A percentile compares a stretch with the other conserved stretches of the same genome.
Evolutionary conservation across 2,888 invertebrate genomes (phyloP).

Genomic region (Andricus curvator): DNA sequence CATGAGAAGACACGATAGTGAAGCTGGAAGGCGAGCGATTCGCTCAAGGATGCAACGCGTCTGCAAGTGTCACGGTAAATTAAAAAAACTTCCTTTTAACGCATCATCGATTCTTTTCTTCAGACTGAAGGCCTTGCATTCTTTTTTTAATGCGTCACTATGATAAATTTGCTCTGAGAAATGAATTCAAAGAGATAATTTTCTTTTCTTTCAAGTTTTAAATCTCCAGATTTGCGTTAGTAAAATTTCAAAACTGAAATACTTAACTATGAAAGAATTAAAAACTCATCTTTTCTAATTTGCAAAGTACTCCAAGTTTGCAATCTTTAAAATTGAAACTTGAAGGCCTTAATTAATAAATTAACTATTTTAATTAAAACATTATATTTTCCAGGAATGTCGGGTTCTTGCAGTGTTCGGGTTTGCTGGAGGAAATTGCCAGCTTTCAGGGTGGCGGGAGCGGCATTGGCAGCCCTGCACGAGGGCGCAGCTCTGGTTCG

Average conservation of each 20-base stretch:
- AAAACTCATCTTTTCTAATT: too few species aligned
- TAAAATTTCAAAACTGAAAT: too few species aligned
- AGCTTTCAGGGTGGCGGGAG: constrained; percentile 87
- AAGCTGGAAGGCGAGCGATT: constrained; percentile 91
- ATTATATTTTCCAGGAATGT: constrained; percentile 80
- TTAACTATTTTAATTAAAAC: neutral
- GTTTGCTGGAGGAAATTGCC: constrained; percentile 94
- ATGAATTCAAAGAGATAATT: neutral
- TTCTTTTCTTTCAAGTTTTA: too few species aligned
- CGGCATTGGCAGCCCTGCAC: constrained; percentile 88
- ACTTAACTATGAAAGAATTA: too few species aligned
- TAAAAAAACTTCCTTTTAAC: constrained; percentile 10
- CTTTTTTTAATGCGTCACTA: neutral
- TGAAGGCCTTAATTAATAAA: neutral
- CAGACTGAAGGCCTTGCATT: neutral
- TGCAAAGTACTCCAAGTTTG: too few species aligned
- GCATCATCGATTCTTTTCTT: neutral
- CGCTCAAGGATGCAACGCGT: constrained; percentile 90
- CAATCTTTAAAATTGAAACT: too few species aligned
- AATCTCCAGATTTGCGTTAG: too few species aligned
- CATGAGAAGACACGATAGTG: constrained; percentile 96
- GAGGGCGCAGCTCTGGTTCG: constrained; percentile 92
- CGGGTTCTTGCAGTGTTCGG: constrained; percentile 93
- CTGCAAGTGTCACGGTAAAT: constrained; percentile 92
- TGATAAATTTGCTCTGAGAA: neutral